phyloP scores from a whole-genome alignment of 2,797 vertebrate genomes.

The Eulemur albifrons region DNA sequence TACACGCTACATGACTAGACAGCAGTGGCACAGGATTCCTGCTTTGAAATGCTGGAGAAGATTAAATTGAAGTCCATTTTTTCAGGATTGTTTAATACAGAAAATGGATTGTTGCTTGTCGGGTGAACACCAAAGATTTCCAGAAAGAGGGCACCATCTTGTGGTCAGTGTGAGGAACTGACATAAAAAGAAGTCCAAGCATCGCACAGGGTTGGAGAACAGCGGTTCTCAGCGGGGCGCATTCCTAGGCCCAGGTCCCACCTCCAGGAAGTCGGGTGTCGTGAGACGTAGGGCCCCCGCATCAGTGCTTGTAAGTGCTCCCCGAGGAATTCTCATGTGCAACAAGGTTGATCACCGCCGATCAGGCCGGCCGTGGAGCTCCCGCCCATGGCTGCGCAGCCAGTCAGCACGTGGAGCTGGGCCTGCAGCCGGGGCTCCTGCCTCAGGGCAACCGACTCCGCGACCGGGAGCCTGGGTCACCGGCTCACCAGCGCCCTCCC shows the following conservation, averaged over 20 bases:
- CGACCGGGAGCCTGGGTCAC: background rate
- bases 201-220: background rate
- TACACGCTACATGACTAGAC: background rate
- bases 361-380: background rate
- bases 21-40: background rate
- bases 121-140: conserved; percentile 7
- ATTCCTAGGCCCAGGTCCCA: background rate
- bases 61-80: conserved; percentile 29
- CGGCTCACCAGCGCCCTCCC: background rate
- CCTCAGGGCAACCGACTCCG: background rate
- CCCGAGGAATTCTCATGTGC: background rate
- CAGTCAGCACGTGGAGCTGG: background rate
- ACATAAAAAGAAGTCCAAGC: background rate
- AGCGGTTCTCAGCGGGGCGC: background rate
- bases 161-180: conserved; percentile 59
- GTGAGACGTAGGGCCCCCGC: background rate
- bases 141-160: conserved; percentile 64
- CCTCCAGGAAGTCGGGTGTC: background rate
- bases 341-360: background rate
- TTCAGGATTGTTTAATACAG: background rate
- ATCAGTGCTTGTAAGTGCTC: background rate
- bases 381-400: background rate
- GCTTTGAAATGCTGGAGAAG: background rate
- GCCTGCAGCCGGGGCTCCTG: background rate
- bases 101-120: background rate